These are phyloP conservation scores for Cartodere bifasciata DNA, from an alignment of 2,888 invertebrate species.

Conservation along the genomic window DNA sequence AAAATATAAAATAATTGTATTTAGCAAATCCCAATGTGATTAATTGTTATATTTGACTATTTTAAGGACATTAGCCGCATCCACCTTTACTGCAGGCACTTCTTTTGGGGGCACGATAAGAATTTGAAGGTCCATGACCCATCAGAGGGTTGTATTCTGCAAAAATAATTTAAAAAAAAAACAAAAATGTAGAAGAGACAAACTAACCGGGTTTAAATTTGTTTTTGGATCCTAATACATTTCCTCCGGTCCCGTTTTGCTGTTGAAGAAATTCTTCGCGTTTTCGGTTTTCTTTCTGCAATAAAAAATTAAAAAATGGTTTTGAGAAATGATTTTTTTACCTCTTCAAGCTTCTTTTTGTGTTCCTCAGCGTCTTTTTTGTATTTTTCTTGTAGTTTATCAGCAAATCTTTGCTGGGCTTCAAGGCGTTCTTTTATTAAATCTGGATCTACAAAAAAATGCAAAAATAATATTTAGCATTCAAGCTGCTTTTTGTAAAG, in stretches of 20 bases:
- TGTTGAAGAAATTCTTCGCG: constrained; percentile 6
- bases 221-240: not conserved
- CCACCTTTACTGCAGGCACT: constrained; percentile 1
- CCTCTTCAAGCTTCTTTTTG: constrained; percentile 10
- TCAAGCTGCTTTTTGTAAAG: not conserved
- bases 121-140: not conserved
- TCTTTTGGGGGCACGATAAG: not conserved
- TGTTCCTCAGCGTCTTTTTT: constrained; percentile 8
- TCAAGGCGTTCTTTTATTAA: constrained; percentile 5
- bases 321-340: constrained; percentile 2
- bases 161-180: not conserved
- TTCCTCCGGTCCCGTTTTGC: constrained; percentile 2
- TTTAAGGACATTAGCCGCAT: not conserved
- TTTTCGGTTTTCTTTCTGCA: constrained; percentile 10
- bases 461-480: not conserved
- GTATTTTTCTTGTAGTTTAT: constrained; percentile 10
- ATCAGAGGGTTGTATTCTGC: not conserved
- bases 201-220: not conserved
- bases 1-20: too few species aligned
- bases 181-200: not conserved
- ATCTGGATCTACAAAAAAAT: constrained; percentile 10
- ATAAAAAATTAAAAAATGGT: constrained; percentile 4
- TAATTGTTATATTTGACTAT: too few species aligned
- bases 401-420: constrained; percentile 8
- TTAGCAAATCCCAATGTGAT: too few species aligned